phyloP scores from a whole-genome alignment of 2,113 vertebrate genomes.

The Octodon degus region DNA sequence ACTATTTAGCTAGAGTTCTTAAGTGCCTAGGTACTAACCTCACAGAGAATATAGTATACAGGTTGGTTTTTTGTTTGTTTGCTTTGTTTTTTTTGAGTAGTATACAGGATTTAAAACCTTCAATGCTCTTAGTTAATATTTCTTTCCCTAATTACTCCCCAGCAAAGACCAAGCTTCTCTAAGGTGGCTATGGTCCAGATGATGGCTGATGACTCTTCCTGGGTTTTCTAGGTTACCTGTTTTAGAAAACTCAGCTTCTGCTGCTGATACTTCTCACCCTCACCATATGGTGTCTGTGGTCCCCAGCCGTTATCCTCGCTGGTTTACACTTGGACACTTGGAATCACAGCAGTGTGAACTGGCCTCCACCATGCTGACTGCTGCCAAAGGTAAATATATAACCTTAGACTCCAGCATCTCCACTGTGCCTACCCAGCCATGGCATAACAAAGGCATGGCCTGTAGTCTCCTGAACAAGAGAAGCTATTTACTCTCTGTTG shows the following conservation, averaged over 20 bases:
- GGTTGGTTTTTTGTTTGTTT: background rate
- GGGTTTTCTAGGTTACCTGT: constrained; percentile 92
- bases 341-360: constrained; percentile 99
- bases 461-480: constrained; percentile 28
- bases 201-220: constrained; percentile 70
- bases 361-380: constrained; percentile 99
- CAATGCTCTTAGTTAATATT: constrained; percentile 48
- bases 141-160: constrained; percentile 55
- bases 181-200: background rate
- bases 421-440: background rate
- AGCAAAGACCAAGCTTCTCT: constrained; percentile 63
- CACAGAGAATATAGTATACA: constrained; percentile 22
- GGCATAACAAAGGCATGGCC: background rate
- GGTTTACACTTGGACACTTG: constrained; percentile 99
- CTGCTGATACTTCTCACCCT: constrained; percentile 93
- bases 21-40: constrained; percentile 28
- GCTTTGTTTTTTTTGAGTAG: too few species aligned
- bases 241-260: constrained; percentile 93
- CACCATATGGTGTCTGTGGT: constrained; percentile 98
- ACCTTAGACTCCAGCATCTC: background rate
- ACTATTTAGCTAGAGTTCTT: constrained; percentile 74
- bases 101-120: constrained; percentile 63
- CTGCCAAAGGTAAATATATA: constrained; percentile 91
- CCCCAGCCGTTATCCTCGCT: constrained; percentile 96
- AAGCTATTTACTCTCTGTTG: background rate